These are phyloP conservation scores for Lithobates sylvaticus DNA, from an alignment of 2,797 vertebrate genomes.

Conservation along the genomic window DNA sequence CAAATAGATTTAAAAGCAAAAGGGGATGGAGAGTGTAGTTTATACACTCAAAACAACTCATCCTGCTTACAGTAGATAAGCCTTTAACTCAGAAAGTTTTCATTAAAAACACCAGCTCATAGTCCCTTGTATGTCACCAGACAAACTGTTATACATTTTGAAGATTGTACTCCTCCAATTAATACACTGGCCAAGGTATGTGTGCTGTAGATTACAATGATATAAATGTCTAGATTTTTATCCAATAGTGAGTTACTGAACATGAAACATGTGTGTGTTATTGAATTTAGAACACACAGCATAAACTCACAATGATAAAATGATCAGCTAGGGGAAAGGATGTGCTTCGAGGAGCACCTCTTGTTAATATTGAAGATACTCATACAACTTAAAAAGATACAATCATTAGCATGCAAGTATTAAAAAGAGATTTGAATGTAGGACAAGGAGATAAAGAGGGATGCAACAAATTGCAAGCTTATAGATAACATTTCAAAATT, in stretches of 20 bases:
- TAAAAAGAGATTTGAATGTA: background rate
- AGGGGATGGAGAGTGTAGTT: no score
- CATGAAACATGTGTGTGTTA: constrained; percentile 4
- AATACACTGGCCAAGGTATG: no score
- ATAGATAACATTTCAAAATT: background rate
- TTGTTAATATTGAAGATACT: background rate
- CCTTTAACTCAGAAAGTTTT: no score
- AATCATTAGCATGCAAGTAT: constrained; percentile 16
- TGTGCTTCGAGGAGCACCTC: background rate
- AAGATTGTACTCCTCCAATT: no score
- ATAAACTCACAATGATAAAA: background rate
- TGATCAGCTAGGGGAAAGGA: background rate
- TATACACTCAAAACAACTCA: no score
- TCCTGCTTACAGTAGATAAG: no score
- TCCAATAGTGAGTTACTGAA: background rate
- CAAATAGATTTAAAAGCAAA: no score
- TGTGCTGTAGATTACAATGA: background rate
- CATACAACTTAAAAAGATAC: background rate
- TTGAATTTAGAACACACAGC: background rate
- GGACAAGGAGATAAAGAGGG: background rate
- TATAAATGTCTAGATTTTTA: background rate
- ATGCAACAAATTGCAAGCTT: background rate
- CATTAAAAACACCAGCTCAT: no score
- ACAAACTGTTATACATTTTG: no score
- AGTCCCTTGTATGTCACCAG: no score